Base-by-base conservation (phyloP, 1,140 invertebrate genomes). In the Panagrolaimus sp. region DNA sequence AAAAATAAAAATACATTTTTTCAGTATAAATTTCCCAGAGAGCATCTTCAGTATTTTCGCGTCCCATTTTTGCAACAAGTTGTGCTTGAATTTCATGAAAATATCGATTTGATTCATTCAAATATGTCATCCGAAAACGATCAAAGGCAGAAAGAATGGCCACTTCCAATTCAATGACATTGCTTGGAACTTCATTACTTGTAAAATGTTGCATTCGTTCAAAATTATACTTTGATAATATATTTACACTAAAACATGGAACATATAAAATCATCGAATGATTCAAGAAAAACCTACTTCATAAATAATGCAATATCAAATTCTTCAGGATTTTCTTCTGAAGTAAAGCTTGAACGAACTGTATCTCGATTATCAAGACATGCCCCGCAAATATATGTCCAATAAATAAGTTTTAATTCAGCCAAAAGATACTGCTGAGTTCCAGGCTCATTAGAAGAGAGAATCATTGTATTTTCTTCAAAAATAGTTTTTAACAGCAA, bases 71-170 rank as follows among this genome's bases (percentile, higher is more conserved):
- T 28, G 14, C 28, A 12, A 58, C 52, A n/a, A 58, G 21, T 28
- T 58, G 21, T 26, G 21, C 14, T 17, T 58, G 52, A 3, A 58
- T 58, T 28, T 58, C 52, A 17, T 14, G 21, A 28, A 26, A 58
- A 14, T 58, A 58, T 28, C 52, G 52, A 58, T 58, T 21, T 26
- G 52, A 26, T 58, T 58, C 52, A 58, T 58, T 58, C 10, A 58
- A 28, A 21, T 58, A 58, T 21, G 52, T 26, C n/a, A 58, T 28
- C 0, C 52, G 52, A n/a, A 58, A 58, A 2, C 52, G 52, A 58
- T 58, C 52, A 58, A 26, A 58, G 4, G 52, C 52, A n/a, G 52
- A 58, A 2, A 58, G 52, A 14, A 58, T 58, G 15, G 52, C 52
- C 14, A 58, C 21, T 28, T 58, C 52, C 14, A 58, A n/a, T 24